Percentiles rank a stretch among this genome's conserved stretches.
These are phyloP conservation scores for Gallinago paraguaiae DNA, from an alignment of 2,113 vertebrate species.

Conservation along the genomic window DNA sequence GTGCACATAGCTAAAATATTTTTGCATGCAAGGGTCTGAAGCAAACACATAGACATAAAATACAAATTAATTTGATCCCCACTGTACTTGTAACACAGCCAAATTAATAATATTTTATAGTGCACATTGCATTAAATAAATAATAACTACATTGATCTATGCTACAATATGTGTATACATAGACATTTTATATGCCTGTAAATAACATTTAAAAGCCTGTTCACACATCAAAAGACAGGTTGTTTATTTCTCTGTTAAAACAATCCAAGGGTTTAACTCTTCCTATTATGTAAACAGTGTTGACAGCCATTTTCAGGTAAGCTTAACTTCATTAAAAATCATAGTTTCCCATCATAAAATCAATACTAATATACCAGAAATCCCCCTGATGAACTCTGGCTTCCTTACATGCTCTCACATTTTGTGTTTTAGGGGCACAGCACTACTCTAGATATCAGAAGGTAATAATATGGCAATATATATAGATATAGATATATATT, in stretches of 20 bases:
- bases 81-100: neutral
- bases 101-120: slow-evolving; percentile 24
- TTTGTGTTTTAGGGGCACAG: slow-evolving; percentile 60
- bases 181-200: slow-evolving; percentile 26
- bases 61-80: slow-evolving; percentile 1
- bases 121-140: slow-evolving; percentile 12
- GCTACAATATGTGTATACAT: neutral
- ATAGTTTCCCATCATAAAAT: slow-evolving; percentile 33
- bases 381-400: neutral
- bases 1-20: neutral
- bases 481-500: slow-evolving; percentile 61
- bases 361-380: slow-evolving; percentile 32
- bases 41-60: neutral
- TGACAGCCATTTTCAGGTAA: slow-evolving; percentile 25
- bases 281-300: slow-evolving; percentile 55
- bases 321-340: slow-evolving; percentile 29
- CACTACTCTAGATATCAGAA: slow-evolving; percentile 61
- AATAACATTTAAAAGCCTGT: slow-evolving; percentile 55
- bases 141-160: slow-evolving; percentile 23
- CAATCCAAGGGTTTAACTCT: slow-evolving; percentile 37
- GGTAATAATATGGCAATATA: slow-evolving; percentile 63
- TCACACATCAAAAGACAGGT: slow-evolving; percentile 33
- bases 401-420: slow-evolving; percentile 60
- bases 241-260: slow-evolving; percentile 64
- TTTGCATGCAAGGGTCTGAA: neutral